Base-by-base conservation (phyloP, 2,797 vertebrate species). In the Amniataba percoides region DNA sequence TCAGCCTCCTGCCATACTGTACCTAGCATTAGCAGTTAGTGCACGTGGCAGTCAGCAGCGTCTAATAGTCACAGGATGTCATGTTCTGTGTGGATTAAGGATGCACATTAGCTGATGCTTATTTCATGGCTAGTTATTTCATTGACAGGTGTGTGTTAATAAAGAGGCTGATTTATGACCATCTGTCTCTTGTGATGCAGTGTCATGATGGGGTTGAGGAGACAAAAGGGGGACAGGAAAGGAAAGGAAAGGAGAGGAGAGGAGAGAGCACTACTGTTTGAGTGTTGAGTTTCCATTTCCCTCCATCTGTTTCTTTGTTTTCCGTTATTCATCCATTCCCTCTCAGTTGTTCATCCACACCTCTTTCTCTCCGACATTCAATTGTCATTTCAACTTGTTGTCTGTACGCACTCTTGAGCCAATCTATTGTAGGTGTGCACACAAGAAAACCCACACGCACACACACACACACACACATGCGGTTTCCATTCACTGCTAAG, bases 131-230 rank as follows among this genome's bases (percentile, higher is more conserved):
- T 72, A 57, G 63, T 74, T 84, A 77, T 82, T 78, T 74, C 45
- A 88, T 75, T 60, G 73, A 80, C 77, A 74, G 53, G 64, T 49
- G 57, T 57, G 61, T 81, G 78, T 80, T 83, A 77, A 74, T 78
- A 78, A 66, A 82, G 72, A 43, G 62, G 60, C 21, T 85, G 82
- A 82, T 91, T 82, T 48, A 88, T 81, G 77, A 71, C 45, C 69
- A 15, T 31, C 45, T 49, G 77, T 78, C 43, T 53, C 46, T 57
- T 27, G 72, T 69, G 76, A 72, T 55, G 82, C 25, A 39, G 52
- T 72, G 74, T 74, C 55, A 66, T 25, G 31, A 78, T 15, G n/a
- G 25, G 8, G 51, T 25, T 58, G 21, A 53, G 56, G 62, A 80
- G 59, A 46, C 4, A 59, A 56, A 51, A 13, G 16, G 18, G 21